Evolutionary conservation across 1,140 invertebrate genomes (phyloP).

Genomic region (Probaryconus sp.): DNA sequence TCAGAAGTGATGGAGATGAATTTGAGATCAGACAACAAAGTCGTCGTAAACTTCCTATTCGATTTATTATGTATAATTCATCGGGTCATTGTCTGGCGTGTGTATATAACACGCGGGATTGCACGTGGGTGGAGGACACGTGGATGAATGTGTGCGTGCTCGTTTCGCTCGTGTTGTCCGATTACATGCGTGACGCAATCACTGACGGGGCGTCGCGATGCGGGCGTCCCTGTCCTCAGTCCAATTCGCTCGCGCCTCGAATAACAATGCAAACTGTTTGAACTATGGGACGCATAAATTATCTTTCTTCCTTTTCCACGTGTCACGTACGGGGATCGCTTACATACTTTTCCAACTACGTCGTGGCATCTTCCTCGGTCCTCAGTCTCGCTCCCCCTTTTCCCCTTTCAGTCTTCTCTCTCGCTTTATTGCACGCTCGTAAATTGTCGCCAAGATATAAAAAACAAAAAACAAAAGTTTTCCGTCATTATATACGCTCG

Average conservation of each 20-base stretch:
- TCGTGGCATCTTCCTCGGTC: constrained; percentile 3
- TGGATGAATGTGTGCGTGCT: constrained; percentile 22
- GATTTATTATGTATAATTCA: constrained; percentile 61
- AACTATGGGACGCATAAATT: constrained; percentile 47
- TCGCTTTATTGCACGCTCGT: too few relatives aligned
- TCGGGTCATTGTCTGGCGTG: constrained; percentile 42
- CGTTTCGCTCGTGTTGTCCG: constrained; percentile 29
- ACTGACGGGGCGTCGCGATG: constrained; percentile 14
- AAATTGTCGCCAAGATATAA: too few relatives aligned
- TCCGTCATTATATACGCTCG: too few relatives aligned
- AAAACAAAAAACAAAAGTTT: too few relatives aligned
- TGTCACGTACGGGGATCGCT: constrained; percentile 23
- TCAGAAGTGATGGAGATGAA: too few relatives aligned
- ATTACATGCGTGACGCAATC: constrained; percentile 48
- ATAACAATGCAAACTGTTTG: constrained; percentile 34
- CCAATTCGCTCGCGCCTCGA: constrained; percentile 12
- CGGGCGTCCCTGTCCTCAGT: constrained; percentile 19
- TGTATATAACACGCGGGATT: constrained; percentile 17
- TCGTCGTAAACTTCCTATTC: constrained; percentile 47
- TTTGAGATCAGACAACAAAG: constrained; percentile 45
- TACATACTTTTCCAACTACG: constrained; percentile 7
- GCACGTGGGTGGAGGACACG: constrained; percentile 44
- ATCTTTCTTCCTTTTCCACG: constrained; percentile 38
- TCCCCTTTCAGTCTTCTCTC: too few relatives aligned
- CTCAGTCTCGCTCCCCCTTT: background rate